Conservation (phyloP, 1,140 invertebrate genomes). For the Megalopta genalis region DNA sequence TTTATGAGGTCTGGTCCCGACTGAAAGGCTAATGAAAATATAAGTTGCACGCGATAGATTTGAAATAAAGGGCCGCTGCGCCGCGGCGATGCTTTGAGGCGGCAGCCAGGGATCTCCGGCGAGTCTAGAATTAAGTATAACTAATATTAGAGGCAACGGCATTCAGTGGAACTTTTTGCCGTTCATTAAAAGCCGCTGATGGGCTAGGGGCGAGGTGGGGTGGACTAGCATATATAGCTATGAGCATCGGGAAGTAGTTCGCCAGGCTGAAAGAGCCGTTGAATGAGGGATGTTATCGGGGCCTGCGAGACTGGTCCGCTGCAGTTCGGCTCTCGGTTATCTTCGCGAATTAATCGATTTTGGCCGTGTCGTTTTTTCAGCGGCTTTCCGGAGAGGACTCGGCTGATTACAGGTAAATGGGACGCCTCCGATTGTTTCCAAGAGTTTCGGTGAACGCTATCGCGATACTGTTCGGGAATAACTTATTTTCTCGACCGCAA, state of each 20-base stretch:
- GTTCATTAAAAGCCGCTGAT: constrained; percentile 72
- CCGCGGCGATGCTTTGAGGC: constrained; percentile 34
- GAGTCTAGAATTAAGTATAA: constrained; percentile 78
- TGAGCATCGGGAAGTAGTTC: constrained; percentile 6
- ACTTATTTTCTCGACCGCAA: not conserved
- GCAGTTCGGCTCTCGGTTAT: constrained; percentile 22
- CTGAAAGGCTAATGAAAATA: constrained; percentile 53
- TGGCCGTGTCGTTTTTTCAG: constrained; percentile 12
- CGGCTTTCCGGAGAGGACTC: constrained; percentile 9
- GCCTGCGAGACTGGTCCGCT: constrained; percentile 3
- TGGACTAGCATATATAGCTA: not conserved
- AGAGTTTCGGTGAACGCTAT: constrained; percentile 26
- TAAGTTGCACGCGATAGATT: constrained; percentile 46
- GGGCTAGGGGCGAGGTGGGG: not conserved
- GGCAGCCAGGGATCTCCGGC: constrained; percentile 13
- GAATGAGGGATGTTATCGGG: constrained; percentile 38
- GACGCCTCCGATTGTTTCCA: constrained; percentile 6
- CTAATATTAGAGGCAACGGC: constrained; percentile 70
- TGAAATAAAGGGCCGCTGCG: constrained; percentile 33
- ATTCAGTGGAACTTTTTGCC: constrained; percentile 70
- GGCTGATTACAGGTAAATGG: constrained; percentile 36
- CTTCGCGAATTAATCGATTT: constrained; percentile 43
- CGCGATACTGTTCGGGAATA: not conserved
- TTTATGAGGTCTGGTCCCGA: constrained; percentile 24
- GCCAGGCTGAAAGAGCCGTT: constrained; percentile 24